Evolutionary conservation across 2,888 invertebrate genomes (phyloP), one percentile per base, ranked within the genome.

Genomic region (Nomada hirtipes): DNA sequence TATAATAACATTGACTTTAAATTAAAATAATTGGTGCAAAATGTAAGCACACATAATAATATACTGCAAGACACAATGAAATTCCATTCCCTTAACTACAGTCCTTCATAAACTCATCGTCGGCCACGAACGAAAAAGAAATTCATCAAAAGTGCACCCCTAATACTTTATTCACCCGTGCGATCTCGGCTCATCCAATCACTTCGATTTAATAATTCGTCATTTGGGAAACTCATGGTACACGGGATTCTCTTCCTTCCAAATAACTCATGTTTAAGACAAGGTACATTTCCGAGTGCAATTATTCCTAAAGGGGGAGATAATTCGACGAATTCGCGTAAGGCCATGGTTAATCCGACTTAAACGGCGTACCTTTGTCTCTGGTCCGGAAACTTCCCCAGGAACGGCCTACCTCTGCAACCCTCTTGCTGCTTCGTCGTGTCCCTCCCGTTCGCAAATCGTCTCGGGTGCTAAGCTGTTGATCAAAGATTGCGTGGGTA

Each of bases 401-500:
- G 52, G 47, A 53, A 69, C 67, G 76, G 29, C 53, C 74, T 78
- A 76, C 67, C 73, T 70, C 69, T 64, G 60, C 29, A 59, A 3
- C 57, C 61, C 70, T 20, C 26, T 15, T 23, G 36, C 44, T 47
- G 63, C 50, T 50, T 59, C 64, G 44, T 29, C 36, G 15, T 44
- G 72, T 59, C 55, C 50, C 57, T 63, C 71, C 36, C 47, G 65
- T 72, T 69, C 75, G 64, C 79, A 81, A 84, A 86, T 83, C 85
- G 85, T 86, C 84, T 84, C 75, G 79, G 72, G 78, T 67, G 86
- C 79, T 89, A 88, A 89, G 87, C 87, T 82, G 76, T 57, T 74
- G 91, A 90, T 91, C 89, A 79, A 84, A 91, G 90, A 91, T 91
- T 91, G 89, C 76, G 85, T 64, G 44, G 50, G 82, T 71, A 65